Base-by-base conservation (phyloP, 2,797 vertebrate species). In the Megaceryle alcyon region DNA sequence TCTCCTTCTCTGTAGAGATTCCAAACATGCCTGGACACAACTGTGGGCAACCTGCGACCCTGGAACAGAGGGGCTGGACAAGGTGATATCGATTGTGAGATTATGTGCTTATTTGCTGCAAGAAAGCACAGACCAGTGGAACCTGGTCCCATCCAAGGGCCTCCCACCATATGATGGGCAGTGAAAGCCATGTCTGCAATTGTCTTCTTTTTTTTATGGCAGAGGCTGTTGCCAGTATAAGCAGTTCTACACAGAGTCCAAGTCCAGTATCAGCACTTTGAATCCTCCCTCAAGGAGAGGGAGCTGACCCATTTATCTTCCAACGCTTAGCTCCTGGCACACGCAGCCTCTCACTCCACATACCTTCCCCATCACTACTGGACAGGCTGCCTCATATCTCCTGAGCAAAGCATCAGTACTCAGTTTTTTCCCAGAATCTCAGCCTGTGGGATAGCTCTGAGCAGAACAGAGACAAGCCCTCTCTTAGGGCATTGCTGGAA, bases 271-370 rank as follows among this genome's bases (percentile, higher is more conserved):
- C 5, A 2, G 25, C 51, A 9, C n/a, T 57, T 85, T 59, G 59
- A 39, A 9, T 23, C 14, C 11, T 37, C 33, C 23, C 59, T 68
- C 7, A 3, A 51, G 65, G 29, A 93, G 49, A 20, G 92, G 77
- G 48, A 86, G 77, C 53, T 76, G 71, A 63, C 88, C 72, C 83
- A 19, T 83, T 59, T 64, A 51, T 81, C 65, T 79, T 77, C 84
- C 2, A 0, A 75, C 84, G 53, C 84, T 60, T 76, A 88, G 81
- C 66, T 89, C 75, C 90, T 82, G 90, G 86, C 76, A 82, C 7
- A 0, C 5, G 0, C 1, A 0, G 43, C 28, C 44, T 51, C 7
- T 0, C 1, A 1, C 54, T 61, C 41, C 60, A 8, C 20, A 65
- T 59, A 28, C 71, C 35, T 82, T 90, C 48, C 29, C 35, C 68